Conservation (phyloP, 2,888 invertebrate genomes). For the Eupithecia pulchellata region DNA sequence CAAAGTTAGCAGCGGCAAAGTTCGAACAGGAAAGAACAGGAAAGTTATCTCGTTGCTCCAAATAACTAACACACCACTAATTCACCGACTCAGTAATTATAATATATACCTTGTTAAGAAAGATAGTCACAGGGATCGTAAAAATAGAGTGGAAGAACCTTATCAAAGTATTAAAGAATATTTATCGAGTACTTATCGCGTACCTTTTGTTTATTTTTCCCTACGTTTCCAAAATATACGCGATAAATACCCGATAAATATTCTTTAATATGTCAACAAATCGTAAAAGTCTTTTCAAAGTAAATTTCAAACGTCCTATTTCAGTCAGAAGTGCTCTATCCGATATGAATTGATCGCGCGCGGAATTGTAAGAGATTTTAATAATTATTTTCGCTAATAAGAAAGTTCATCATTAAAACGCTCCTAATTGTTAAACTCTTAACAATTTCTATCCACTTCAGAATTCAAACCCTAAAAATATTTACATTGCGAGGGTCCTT, state of each 20-base stretch:
- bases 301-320: too few relatives aligned
- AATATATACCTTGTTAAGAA: neutral
- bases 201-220: too few relatives aligned
- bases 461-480: constrained; percentile 17
- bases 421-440: constrained; percentile 1
- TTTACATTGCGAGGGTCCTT: constrained; percentile 23
- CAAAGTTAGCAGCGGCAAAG: neutral
- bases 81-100: neutral
- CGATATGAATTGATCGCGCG: neutral
- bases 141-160: too few relatives aligned
- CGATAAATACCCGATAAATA: too few relatives aligned
- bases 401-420: neutral
- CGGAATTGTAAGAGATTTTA: neutral
- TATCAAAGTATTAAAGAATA: too few relatives aligned
- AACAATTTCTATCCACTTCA: constrained; percentile 14
- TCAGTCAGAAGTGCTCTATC: too few relatives aligned
- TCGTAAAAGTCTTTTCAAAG: too few relatives aligned
- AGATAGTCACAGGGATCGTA: neutral
- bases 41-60: neutral
- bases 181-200: too few relatives aligned
- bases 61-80: neutral
- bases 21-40: neutral
- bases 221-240: too few relatives aligned
- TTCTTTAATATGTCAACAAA: too few relatives aligned
- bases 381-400: neutral